These are phyloP conservation scores for Calypte anna DNA, from an alignment of 2,113 vertebrate species.

Conservation along the genomic window DNA sequence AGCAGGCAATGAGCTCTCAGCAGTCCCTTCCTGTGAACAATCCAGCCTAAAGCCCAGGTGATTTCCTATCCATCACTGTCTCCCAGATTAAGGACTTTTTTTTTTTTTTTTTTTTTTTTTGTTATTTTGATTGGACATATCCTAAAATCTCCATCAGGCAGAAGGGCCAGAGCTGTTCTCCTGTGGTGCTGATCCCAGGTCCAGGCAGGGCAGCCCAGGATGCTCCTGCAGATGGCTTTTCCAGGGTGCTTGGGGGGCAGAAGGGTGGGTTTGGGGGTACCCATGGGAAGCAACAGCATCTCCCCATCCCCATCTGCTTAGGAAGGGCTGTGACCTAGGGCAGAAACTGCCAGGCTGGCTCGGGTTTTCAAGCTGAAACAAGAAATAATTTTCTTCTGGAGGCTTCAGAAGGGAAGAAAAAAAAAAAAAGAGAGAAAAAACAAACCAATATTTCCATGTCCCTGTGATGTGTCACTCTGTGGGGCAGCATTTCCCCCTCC, in stretches of 20 bases:
- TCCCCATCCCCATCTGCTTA: neutral
- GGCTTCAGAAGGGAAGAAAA: neutral
- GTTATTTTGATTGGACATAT: neutral
- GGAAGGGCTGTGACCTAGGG: neutral
- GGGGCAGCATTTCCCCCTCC: neutral
- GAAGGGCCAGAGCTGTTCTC: neutral
- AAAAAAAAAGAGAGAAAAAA: neutral
- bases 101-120: too few species aligned
- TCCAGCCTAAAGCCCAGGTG: neutral
- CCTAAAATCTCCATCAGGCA: neutral
- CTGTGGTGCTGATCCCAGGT: neutral
- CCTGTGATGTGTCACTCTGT: neutral
- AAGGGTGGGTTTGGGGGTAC: accelerated
- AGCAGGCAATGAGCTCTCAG: neutral
- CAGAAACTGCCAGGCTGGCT: neutral
- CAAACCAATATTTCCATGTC: neutral
- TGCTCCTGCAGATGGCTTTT: neutral
- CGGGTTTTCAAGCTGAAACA: neutral
- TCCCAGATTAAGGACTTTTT: neutral
- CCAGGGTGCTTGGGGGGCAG: accelerated
- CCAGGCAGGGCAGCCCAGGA: neutral
- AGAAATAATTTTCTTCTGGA: neutral
- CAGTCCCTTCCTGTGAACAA: neutral
- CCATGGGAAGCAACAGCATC: neutral
- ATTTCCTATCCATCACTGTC: slow-evolving; percentile 37